Base-by-base conservation (phyloP, 2,797 vertebrate genomes). In the Sorex maritimensis region DNA sequence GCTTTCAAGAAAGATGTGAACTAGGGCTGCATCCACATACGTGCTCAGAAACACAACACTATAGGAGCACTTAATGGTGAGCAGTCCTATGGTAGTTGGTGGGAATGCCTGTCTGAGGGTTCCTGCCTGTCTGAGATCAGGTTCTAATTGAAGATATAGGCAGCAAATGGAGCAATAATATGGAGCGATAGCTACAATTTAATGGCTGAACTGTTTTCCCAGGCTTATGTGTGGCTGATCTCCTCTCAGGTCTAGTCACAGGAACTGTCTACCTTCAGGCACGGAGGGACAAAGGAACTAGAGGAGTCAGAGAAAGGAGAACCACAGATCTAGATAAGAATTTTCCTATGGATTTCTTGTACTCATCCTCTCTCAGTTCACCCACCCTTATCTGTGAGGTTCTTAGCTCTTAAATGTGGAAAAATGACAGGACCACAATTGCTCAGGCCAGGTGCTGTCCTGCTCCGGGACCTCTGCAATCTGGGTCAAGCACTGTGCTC, bases 1-100 rank as follows among this genome's bases (percentile, higher is more conserved):
- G 30, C 65, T 55, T 63, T 80, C 21, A 30, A 52, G 67, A 96
- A 61, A 7, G n/a, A 24, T 78, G 41, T 58, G 80, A 75, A 44
- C 2, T 19, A 71, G 52, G 21, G 61, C 46, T 68, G 34, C 4
- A 26, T 55, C 68, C 44, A 71, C 30, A 46, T 28, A 87, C 6
- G 6, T 0, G 10, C 72, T 55, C 5, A 44, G 78, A 83, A 41
- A 82, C 21, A 9, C 38, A 65, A 74, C 23, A 74, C 58, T 4
- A 26, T 21, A 44, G 44, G 5, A 55, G 30, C 30, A 69, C 6
- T 9, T 81, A 81, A 73, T 0, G 0, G 5, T 38, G 58, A 67
- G 15, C 26, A 41, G 81, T 5, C 19, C 14, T 80, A 6, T 12
- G 23, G 8, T 23, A 83, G 61, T 11, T 34, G 1, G 11, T 0